A percentile compares a stretch with the other conserved stretches of the same genome.
Evolutionary conservation across 2,888 invertebrate genomes (phyloP).

Genomic region (Meiosimyza decipiens): DNA sequence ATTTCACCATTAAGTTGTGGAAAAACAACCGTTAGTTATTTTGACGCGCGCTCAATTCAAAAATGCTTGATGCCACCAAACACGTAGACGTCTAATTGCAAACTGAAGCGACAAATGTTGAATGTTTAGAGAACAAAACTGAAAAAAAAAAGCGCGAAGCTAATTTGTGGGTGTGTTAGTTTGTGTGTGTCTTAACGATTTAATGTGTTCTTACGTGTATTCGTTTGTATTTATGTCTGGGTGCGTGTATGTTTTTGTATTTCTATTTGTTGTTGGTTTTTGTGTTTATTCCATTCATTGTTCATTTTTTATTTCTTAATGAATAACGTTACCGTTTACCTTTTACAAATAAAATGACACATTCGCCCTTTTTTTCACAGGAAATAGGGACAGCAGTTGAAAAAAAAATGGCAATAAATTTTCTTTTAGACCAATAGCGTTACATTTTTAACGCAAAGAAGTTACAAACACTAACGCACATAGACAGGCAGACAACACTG

Average conservation of each 20-base stretch:
- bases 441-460: too few species aligned
- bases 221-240: background rate
- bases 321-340: constrained; percentile 6
- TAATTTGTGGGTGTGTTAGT: constrained; percentile 23
- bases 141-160: constrained; percentile 30
- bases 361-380: too few species aligned
- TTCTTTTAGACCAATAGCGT: too few species aligned
- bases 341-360: background rate
- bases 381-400: too few species aligned
- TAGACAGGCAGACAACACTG: too few species aligned
- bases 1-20: too few species aligned
- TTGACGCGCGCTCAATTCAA: too few species aligned
- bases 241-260: background rate
- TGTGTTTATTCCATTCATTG: background rate
- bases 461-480: too few species aligned
- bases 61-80: constrained; percentile 28
- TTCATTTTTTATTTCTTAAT: background rate
- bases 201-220: too few species aligned
- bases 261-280: background rate
- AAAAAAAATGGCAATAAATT: too few species aligned
- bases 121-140: constrained; percentile 12
- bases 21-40: too few species aligned
- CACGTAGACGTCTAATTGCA: constrained; percentile 36
- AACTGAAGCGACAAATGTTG: constrained; percentile 40
- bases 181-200: background rate